Base-by-base conservation (phyloP, 2,888 invertebrate genomes). In the Ischnus inquisitorius region DNA sequence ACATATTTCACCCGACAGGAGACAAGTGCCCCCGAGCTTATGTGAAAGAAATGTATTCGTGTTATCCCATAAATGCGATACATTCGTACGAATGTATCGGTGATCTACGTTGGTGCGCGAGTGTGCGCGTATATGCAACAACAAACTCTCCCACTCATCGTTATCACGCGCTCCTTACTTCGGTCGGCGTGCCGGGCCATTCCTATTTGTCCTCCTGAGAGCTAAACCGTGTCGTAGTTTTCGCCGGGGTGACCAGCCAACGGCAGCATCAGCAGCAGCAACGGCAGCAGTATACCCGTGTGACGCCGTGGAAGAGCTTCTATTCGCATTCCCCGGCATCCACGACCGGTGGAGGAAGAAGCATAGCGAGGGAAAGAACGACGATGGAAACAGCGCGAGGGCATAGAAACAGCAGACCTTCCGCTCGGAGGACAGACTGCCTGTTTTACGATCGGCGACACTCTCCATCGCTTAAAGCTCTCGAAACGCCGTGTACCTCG, bases 121-220 rank as follows among this genome's bases (percentile, higher is more conserved):
- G 34, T 34, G 34, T 28, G 48, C 46, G 60, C 48, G 46, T 67
- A 76, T 68, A 86, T 81, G 86, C 86, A 85, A 87, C 88, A 88
- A 88, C 88, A 87, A 91, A 89, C 90, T 92, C 90, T 92, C 89
- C 87, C 90, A 87, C 87, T 86, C 87, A 88, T 91, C 90, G 90
- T 92, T 91, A 91, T 90, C 91, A 89, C 90, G 88, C 88, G 88
- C 85, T 88, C 85, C 65, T 68, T 64, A 74, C 51, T 64, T 74
- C 68, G 2, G 75, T 43, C 25, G 74, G 76, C 76, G 46, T 76
- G 72, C 76, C 16, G 85, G 88, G 89, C 90, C 89, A 89, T 91
- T 92, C 87, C 91, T 91, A 91, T 92, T 92, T 92, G 92, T 92
- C 92, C 92, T 92, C 90, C 90, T 92, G 92, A 92, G 90, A 93